These are phyloP conservation scores for Amphipoea lucens DNA, from an alignment of 2,888 invertebrate genomes.

Conservation along the genomic window DNA sequence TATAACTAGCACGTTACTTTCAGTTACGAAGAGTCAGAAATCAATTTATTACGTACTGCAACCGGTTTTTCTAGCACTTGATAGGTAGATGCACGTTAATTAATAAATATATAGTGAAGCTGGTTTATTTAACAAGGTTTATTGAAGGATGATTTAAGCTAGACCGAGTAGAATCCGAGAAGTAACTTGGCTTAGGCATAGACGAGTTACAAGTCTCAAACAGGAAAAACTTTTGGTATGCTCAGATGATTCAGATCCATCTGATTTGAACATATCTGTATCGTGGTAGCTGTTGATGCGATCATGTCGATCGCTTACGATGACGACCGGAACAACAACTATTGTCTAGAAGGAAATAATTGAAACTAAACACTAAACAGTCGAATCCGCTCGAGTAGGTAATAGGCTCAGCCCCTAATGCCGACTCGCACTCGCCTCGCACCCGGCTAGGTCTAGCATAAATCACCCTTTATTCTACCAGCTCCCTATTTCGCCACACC, in stretches of 20 bases:
- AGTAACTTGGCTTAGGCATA: not conserved
- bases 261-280: not conserved
- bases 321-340: no score
- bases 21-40: conserved; percentile 41
- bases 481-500: conserved; percentile 42
- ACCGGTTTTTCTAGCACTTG: conserved; percentile 36
- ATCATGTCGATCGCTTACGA: not conserved
- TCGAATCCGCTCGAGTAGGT: not conserved
- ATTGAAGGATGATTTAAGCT: not conserved
- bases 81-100: conserved; percentile 42
- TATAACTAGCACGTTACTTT: conserved; percentile 26
- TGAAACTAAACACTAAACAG: not conserved
- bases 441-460: not conserved
- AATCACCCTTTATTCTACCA: not conserved
- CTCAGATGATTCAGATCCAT: not conserved
- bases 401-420: not conserved
- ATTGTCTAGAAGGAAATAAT: not conserved
- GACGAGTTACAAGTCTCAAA: no score
- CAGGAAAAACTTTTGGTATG: not conserved
- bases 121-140: conserved; percentile 10
- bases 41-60: conserved; percentile 35
- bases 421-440: not conserved
- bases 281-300: not conserved
- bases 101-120: conserved; percentile 32
- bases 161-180: not conserved